Conservation (phyloP, 2,113 vertebrate genomes). For the Pipra filicauda region DNA sequence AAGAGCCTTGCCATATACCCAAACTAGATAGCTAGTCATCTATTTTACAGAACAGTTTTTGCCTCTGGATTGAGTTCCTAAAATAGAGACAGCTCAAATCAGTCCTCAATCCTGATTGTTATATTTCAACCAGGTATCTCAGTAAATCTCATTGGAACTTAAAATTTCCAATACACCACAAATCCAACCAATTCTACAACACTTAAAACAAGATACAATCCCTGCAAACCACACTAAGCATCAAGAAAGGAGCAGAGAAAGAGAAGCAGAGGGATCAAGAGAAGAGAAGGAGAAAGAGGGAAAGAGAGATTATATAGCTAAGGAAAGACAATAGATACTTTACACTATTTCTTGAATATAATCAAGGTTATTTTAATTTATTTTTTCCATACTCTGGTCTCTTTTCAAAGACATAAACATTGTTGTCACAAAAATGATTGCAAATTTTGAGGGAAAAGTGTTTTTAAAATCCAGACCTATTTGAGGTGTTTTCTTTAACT, state of each 20-base stretch:
- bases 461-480: neutral
- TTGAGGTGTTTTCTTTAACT: neutral
- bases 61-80: neutral
- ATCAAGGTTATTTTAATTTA: neutral
- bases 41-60: neutral
- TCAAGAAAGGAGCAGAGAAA: too few relatives aligned
- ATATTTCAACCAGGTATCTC: neutral
- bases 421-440: neutral
- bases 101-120: accelerated
- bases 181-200: too few relatives aligned
- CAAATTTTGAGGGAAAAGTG: accelerated
- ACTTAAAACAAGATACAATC: too few relatives aligned
- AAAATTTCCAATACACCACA: too few relatives aligned
- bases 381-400: neutral
- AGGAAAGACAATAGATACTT: neutral
- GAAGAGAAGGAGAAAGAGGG: too few relatives aligned
- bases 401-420: neutral
- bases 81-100: neutral
- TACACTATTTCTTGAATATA: neutral
- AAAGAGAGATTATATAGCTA: neutral
- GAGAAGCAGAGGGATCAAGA: too few relatives aligned
- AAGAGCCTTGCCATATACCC: neutral
- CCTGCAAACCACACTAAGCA: too few relatives aligned
- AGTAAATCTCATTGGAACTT: neutral
- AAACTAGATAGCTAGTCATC: neutral